phyloP scores from a whole-genome alignment of 2,113 vertebrate genomes.

The Trichechus manatus region DNA sequence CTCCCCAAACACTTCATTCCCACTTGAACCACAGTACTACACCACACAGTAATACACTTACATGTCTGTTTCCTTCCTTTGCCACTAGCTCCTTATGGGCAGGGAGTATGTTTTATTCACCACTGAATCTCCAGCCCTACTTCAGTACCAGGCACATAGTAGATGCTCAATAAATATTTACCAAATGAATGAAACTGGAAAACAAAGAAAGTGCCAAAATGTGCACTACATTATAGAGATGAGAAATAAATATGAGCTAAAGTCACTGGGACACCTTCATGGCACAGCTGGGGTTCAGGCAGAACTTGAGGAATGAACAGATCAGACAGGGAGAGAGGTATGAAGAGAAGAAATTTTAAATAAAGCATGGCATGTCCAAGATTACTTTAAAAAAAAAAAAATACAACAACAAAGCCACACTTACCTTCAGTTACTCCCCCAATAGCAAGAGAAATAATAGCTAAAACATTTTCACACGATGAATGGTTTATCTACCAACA shows the following conservation, averaged over 20 bases:
- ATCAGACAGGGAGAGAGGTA: neutral
- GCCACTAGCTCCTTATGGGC: neutral
- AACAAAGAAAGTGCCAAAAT: constrained; percentile 42
- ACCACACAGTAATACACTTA: neutral
- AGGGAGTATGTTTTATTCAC: neutral
- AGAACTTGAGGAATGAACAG: constrained; percentile 58
- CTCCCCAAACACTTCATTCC: constrained; percentile 7
- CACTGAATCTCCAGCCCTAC: neutral
- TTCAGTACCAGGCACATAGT: constrained; percentile 51
- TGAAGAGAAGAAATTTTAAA: constrained; percentile 26
- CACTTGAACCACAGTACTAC: neutral
- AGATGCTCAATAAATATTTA: constrained; percentile 61
- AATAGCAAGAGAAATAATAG: constrained; percentile 97
- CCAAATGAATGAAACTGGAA: neutral
- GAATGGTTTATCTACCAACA: constrained; percentile 92
- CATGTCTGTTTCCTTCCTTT: constrained; percentile 2
- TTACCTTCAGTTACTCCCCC: constrained; percentile 96
- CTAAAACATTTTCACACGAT: constrained; percentile 94
- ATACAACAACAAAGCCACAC: constrained; percentile 44
- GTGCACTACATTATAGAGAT: neutral
- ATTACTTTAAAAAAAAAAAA: constrained; percentile 35
- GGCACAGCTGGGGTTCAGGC: neutral
- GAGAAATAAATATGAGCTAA: constrained; percentile 29
- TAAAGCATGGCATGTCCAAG: neutral
- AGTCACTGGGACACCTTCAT: neutral